A percentile compares a stretch with the other conserved stretches of the same genome.
Evolutionary conservation across 2,888 invertebrate genomes (phyloP).

Genomic region (Epistrophe grossulariae): DNA sequence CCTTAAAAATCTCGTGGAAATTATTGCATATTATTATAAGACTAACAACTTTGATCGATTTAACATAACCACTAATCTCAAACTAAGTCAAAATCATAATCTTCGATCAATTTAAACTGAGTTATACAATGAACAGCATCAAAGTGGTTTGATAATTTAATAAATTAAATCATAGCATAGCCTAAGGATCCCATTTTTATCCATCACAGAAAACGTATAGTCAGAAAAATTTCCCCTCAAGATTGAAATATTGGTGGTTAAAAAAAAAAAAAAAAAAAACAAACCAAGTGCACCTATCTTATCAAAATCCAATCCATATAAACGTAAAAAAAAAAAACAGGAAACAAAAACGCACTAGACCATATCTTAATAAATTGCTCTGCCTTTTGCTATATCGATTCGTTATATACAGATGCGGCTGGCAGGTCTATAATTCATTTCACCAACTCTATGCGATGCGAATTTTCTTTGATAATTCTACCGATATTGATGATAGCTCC

Average conservation of each 20-base stretch:
- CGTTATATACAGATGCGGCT: conserved; percentile 10
- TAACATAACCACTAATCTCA: neutral
- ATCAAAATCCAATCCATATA: neutral
- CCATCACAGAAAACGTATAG: neutral
- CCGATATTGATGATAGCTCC: conserved; percentile 11
- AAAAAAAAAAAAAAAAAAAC: neutral
- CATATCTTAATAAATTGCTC: conserved; percentile 46
- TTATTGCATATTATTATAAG: too few species aligned
- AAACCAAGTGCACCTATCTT: neutral
- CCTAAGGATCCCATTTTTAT: neutral
- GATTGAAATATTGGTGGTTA: neutral
- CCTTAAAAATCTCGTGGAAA: too few species aligned
- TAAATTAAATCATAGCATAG: neutral
- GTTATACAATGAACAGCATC: neutral
- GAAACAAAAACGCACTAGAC: conserved; percentile 57
- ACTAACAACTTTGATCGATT: neutral
- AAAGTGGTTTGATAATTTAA: neutral
- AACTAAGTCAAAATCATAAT: neutral
- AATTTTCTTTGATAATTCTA: conserved; percentile 6
- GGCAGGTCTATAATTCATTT: conserved; percentile 33
- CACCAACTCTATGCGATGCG: conserved; percentile 2
- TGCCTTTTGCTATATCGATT: conserved; percentile 36
- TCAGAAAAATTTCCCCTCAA: neutral
- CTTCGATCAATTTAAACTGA: neutral
- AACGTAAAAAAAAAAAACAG: conserved; percentile 5